Percentiles rank a stretch among this genome's conserved stretches.
Conservation (phyloP, 2,113 vertebrate species). For the Tretioscincus oriximinensis region DNA sequence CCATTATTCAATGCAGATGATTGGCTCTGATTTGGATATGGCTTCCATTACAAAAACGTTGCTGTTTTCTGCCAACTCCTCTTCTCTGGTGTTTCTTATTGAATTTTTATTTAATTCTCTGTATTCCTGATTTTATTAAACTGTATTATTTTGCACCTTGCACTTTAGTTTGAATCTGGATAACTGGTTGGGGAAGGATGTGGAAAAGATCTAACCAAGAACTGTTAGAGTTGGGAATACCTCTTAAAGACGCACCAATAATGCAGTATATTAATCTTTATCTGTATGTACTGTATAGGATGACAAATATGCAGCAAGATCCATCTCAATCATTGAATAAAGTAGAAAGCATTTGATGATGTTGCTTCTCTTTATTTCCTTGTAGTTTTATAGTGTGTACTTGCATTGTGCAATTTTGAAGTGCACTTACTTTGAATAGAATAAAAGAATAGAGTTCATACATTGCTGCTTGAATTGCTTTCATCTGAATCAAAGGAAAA, state of each 20-base stretch:
- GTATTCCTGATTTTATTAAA: too few relatives aligned
- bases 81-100: too few relatives aligned
- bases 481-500: slow-evolving; percentile 54
- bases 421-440: neutral
- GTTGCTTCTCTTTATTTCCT: neutral
- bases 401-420: neutral
- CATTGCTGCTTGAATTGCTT: slow-evolving; percentile 54
- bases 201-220: neutral
- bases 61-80: too few relatives aligned
- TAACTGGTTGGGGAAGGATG: neutral
- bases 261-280: neutral
- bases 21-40: too few relatives aligned
- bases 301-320: too few relatives aligned
- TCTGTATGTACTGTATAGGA: neutral
- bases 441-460: neutral
- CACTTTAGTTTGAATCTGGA: too few relatives aligned
- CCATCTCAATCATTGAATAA: neutral
- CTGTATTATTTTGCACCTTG: too few relatives aligned
- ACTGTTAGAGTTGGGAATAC: neutral
- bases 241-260: neutral
- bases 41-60: too few relatives aligned
- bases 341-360: neutral
- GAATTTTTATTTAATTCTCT: too few relatives aligned
- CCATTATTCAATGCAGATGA: too few relatives aligned
- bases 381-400: neutral